These are phyloP conservation scores for Ceuthmochares aereus DNA, from an alignment of 2,113 vertebrate genomes.

Conservation along the genomic window DNA sequence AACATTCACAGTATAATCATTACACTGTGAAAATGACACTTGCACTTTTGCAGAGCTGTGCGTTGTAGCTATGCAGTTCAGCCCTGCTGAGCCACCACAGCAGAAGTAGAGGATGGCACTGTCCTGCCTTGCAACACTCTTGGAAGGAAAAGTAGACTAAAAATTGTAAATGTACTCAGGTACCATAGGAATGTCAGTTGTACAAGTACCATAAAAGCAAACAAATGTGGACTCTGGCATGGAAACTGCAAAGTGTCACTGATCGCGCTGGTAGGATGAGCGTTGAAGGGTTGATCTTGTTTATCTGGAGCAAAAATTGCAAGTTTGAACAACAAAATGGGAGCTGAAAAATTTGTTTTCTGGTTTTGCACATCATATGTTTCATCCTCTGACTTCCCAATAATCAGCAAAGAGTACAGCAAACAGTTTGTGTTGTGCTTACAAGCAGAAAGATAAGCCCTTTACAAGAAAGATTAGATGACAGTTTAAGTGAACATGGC, in stretches of 20 bases:
- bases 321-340: neutral
- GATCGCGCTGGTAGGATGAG: accelerated
- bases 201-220: neutral
- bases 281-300: neutral
- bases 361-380: neutral
- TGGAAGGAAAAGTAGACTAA: no score
- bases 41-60: neutral
- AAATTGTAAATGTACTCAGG: neutral
- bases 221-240: accelerated
- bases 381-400: neutral
- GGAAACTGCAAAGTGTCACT: accelerated
- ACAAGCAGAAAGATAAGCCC: neutral
- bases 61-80: neutral
- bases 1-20: neutral
- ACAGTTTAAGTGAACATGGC: neutral
- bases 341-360: neutral
- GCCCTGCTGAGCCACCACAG: neutral
- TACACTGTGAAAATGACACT: accelerated
- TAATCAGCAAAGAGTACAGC: neutral
- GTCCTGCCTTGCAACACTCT: accelerated
- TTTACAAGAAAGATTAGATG: neutral
- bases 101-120: accelerated
- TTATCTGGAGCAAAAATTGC: neutral
- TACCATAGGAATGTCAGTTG: accelerated
- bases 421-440: neutral